A percentile compares a stretch with the other conserved stretches of the same genome.
Evolutionary conservation across 2,888 invertebrate species (phyloP).

Genomic region (Nycteola revayana): DNA sequence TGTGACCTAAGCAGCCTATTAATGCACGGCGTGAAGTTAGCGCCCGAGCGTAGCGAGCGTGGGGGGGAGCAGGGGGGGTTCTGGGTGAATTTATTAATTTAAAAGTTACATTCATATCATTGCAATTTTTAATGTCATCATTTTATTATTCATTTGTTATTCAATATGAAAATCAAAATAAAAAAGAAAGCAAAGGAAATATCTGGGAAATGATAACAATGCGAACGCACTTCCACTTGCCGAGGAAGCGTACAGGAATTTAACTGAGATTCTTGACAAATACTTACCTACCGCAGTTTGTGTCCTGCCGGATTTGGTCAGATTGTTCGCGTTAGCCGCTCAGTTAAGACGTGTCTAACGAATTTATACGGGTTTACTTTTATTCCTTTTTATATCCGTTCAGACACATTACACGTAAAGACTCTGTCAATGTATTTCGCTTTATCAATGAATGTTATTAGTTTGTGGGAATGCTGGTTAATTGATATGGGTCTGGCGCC

Average conservation of each 20-base stretch:
- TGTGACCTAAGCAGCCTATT: no score
- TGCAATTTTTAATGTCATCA: no score
- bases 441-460: constrained; percentile 36
- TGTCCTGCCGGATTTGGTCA: constrained; percentile 56
- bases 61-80: no score
- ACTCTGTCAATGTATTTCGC: constrained; percentile 37
- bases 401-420: constrained; percentile 28
- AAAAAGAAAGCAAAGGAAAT: no score
- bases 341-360: constrained; percentile 28
- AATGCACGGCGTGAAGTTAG: no score
- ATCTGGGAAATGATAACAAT: no score
- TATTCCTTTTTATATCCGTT: constrained; percentile 4
- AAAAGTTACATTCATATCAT: no score
- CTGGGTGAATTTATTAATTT: no score
- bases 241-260: constrained; percentile 56
- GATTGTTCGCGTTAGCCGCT: constrained; percentile 39
- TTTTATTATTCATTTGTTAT: no score
- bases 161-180: no score
- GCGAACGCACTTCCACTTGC: constrained; percentile 39
- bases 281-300: constrained; percentile 70
- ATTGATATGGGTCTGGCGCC: constrained; percentile 28
- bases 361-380: constrained; percentile 37
- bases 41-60: no score
- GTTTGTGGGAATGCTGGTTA: constrained; percentile 30
- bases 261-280: constrained; percentile 51